These are phyloP conservation scores for Amyelois transitella DNA, from an alignment of 1,140 invertebrate species.

Conservation along the genomic window DNA sequence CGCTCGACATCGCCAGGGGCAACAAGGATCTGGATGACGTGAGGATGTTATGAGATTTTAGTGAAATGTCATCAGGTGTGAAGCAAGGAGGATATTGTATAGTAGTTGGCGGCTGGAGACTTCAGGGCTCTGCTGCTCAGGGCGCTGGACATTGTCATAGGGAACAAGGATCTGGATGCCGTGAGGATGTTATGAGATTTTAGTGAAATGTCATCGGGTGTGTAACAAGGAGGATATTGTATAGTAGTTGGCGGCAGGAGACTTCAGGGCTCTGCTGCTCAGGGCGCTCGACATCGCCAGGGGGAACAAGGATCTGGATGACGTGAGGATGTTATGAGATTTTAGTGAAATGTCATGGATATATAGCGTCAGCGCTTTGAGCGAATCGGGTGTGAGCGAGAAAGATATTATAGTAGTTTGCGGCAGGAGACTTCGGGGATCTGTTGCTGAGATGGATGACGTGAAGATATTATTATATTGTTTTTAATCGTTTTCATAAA, in stretches of 20 bases:
- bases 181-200: constrained; percentile 12
- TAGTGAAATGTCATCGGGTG: too few relatives aligned
- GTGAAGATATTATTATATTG: too few relatives aligned
- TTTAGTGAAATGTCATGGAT: too few relatives aligned
- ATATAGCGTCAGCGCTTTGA: too few relatives aligned
- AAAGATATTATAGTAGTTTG: too few relatives aligned
- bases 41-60: background rate
- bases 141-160: constrained; percentile 65
- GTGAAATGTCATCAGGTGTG: too few relatives aligned
- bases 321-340: too few relatives aligned
- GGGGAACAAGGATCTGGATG: constrained; percentile 6
- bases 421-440: constrained; percentile 76
- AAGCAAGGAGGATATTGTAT: background rate
- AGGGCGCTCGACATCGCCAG: constrained; percentile 69
- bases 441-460: too few relatives aligned
- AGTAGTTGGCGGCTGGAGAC: constrained; percentile 79
- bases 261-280: constrained; percentile 68
- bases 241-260: constrained; percentile 79
- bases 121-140: constrained; percentile 67
- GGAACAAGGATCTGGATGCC: constrained; percentile 12
- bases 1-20: background rate
- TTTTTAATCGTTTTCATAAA: too few relatives aligned
- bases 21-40: background rate
- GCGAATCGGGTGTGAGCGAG: too few relatives aligned
- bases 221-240: background rate